Conservation (phyloP, 2,113 vertebrate genomes). For the Microtus oregoni region DNA sequence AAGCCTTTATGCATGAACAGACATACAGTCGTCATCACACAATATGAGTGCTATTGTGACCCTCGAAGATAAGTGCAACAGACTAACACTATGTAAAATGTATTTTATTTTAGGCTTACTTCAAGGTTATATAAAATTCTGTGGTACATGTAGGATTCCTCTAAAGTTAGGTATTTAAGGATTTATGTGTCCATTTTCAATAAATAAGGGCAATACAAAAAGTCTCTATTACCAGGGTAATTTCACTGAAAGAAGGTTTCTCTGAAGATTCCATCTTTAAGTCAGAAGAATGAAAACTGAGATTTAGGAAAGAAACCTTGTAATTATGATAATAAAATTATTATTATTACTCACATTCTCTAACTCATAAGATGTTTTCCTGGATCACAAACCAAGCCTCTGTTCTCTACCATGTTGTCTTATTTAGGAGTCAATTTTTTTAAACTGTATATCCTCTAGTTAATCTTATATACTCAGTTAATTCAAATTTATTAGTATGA, state of each 20-base stretch:
- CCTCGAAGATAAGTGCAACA: not conserved
- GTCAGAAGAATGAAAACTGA: not conserved
- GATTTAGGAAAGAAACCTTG: not conserved
- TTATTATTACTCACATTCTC: not conserved
- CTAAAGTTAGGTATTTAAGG: not conserved
- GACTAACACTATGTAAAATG: not conserved
- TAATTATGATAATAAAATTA: not conserved
- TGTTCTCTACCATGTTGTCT: rapidly evolving
- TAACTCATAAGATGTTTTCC: not conserved
- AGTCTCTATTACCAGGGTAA: not conserved
- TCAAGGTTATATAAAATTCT: not conserved
- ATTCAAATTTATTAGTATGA: not conserved
- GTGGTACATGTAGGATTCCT: not conserved
- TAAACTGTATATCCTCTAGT: not conserved
- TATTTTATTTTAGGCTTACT: not conserved
- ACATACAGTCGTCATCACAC: not conserved
- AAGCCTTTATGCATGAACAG: not conserved
- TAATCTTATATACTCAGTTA: not conserved
- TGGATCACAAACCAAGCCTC: not conserved
- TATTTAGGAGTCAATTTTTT: not conserved
- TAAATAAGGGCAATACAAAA: not conserved
- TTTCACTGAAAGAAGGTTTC: not conserved
- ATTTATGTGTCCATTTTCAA: not conserved
- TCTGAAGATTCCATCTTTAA: not conserved
- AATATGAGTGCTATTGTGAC: not conserved